phyloP scores from a whole-genome alignment of 1,140 invertebrate species.

The Oncopeltus fasciatus region DNA sequence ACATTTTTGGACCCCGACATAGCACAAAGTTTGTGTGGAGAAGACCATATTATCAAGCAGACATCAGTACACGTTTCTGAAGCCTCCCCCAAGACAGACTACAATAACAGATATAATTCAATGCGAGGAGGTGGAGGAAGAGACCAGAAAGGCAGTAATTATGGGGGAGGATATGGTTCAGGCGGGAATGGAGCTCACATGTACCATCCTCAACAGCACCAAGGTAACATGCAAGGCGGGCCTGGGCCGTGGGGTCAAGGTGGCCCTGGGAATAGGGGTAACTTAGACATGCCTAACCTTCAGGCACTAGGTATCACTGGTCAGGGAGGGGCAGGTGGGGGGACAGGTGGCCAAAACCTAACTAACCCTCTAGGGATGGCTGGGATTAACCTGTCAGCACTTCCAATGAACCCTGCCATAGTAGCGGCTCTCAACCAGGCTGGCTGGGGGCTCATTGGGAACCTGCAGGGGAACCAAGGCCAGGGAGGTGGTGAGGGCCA shows the following conservation, averaged over 20 bases:
- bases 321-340: conserved; percentile 35
- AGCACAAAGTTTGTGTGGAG: conserved; percentile 83
- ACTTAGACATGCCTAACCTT: conserved; percentile 77
- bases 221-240: conserved; percentile 24
- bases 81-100: conserved; percentile 77
- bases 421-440: conserved; percentile 70
- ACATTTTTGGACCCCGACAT: conserved; percentile 90
- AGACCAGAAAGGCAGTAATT: conserved; percentile 26
- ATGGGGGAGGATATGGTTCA: conserved; percentile 23
- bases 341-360: conserved; percentile 29
- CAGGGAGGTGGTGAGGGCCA: conserved; percentile 16
- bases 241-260: conserved; percentile 25
- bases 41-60: conserved; percentile 91
- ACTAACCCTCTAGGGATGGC: conserved; percentile 43
- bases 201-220: conserved; percentile 24
- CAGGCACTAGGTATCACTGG: conserved; percentile 64
- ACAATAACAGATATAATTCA: conserved; percentile 26
- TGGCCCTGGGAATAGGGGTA: conserved; percentile 38
- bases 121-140: conserved; percentile 30
- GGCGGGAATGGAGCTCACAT: conserved; percentile 24
- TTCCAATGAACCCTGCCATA: conserved; percentile 71
- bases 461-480: conserved; percentile 20
- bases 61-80: conserved; percentile 91
- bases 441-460: conserved; percentile 53
- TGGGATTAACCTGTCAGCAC: conserved; percentile 60